A percentile compares a stretch with the other conserved stretches of the same genome.
These are phyloP conservation scores for Pomacea maculata DNA, from an alignment of 1,140 invertebrate species.

Conservation along the genomic window DNA sequence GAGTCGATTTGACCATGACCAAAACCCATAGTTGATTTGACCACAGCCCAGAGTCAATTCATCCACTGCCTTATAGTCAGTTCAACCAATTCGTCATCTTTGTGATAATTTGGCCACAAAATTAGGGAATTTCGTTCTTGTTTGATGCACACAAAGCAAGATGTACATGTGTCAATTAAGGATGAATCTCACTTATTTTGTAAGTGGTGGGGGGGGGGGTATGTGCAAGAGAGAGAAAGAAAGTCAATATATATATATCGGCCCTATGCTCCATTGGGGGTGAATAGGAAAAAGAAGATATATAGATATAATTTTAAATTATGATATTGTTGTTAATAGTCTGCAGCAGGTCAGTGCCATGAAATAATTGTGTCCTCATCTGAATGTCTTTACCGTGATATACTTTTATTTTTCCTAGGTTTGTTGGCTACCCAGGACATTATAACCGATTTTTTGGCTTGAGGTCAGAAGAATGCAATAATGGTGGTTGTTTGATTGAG, in stretches of 20 bases:
- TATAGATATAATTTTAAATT: background rate
- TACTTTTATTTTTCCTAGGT: slow-evolving; percentile 66
- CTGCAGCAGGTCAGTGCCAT: background rate
- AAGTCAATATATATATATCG: background rate
- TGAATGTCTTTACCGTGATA: background rate
- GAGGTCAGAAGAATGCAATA: slow-evolving; percentile 80
- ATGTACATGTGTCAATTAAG: too few species aligned
- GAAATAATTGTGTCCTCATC: background rate
- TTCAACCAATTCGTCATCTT: too few species aligned
- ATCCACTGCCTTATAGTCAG: too few species aligned
- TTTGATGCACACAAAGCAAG: too few species aligned
- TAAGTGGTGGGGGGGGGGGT: background rate
- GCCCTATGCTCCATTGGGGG: too few species aligned
- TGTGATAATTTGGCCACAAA: background rate
- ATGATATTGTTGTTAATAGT: too few species aligned
- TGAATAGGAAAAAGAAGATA: background rate
- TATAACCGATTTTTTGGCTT: slow-evolving; percentile 78
- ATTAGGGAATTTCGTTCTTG: background rate
- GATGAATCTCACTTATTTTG: too few species aligned
- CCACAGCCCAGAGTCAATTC: background rate
- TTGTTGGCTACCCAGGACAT: slow-evolving; percentile 80
- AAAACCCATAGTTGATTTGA: too few species aligned
- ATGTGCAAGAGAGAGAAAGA: background rate
- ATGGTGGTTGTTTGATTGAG: slow-evolving; percentile 84
- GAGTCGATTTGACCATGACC: too few species aligned